Conservation (phyloP, 2,113 vertebrate genomes). For the Anolis carolinensis region DNA sequence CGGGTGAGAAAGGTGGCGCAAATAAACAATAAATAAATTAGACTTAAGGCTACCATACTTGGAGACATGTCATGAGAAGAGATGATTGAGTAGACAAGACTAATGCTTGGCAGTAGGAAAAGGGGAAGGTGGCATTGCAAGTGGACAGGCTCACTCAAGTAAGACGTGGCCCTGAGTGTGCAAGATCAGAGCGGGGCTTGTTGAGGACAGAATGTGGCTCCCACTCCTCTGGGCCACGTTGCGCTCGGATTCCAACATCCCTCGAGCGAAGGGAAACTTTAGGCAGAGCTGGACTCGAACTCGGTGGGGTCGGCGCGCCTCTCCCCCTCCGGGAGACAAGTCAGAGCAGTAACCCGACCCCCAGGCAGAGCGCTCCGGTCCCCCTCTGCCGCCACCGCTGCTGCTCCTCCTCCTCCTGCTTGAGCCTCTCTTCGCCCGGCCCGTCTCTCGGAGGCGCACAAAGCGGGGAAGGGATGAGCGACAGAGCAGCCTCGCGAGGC, state of each 20-base stretch:
- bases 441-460: constrained; percentile 49
- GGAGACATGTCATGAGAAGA: too few species aligned
- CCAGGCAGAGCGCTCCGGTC: constrained; percentile 40
- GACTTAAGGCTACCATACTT: too few species aligned
- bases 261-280: constrained; percentile 59
- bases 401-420: constrained; percentile 28
- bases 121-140: too few species aligned
- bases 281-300: constrained; percentile 66
- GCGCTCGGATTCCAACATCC: too few species aligned
- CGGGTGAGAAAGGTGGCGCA: too few species aligned
- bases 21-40: too few species aligned
- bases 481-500: constrained; percentile 62
- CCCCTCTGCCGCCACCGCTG: constrained; percentile 26
- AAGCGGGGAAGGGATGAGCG: constrained; percentile 76
- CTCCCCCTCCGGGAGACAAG: neutral
- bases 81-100: too few species aligned
- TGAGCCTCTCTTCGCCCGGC: neutral
- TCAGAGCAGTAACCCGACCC: constrained; percentile 73
- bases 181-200: neutral
- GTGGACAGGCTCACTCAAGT: too few species aligned
- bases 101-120: too few species aligned
- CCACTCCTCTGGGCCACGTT: neutral
- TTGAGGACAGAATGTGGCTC: too few species aligned
- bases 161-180: too few species aligned
- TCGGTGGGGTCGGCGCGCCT: neutral